A percentile compares a stretch with the other conserved stretches of the same genome.
Evolutionary conservation across 2,797 vertebrate species (phyloP).

Genomic region (Protosalanx chinensis): DNA sequence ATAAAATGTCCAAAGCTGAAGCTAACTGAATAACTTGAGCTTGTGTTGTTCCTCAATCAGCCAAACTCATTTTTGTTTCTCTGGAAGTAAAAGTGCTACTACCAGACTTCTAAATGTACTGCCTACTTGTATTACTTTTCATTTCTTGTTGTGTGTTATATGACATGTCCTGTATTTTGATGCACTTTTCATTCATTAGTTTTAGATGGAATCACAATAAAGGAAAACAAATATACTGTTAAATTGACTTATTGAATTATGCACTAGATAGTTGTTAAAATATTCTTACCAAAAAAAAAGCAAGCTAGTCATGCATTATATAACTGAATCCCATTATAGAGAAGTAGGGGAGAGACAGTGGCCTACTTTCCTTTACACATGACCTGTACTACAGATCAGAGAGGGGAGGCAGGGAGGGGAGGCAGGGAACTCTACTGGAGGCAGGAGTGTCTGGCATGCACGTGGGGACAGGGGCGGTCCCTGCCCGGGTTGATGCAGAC

Average conservation of each 20-base stretch:
- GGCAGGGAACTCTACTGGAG: constrained; percentile 28
- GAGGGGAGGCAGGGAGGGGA: constrained; percentile 20
- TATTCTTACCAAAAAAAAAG: constrained; percentile 19
- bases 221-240: not conserved
- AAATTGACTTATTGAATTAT: not conserved
- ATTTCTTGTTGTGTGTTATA: no score
- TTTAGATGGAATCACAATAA: not conserved
- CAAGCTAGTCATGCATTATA: constrained; percentile 60
- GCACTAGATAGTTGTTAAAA: no score
- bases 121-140: no score
- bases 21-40: not conserved
- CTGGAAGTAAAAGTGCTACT: not conserved
- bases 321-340: constrained; percentile 60
- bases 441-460: constrained; percentile 77
- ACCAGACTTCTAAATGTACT: not conserved
- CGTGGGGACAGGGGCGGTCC: constrained; percentile 68
- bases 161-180: no score
- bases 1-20: not conserved
- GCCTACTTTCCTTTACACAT: constrained; percentile 71
- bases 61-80: not conserved
- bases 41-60: not conserved
- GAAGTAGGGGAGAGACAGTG: constrained; percentile 50
- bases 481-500: constrained; percentile 32
- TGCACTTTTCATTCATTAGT: not conserved
- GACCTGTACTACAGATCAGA: constrained; percentile 62